Evolutionary conservation across 2,113 vertebrate genomes (phyloP), one percentile per base, ranked within the genome.

Genomic region (Phaethon lepturus): DNA sequence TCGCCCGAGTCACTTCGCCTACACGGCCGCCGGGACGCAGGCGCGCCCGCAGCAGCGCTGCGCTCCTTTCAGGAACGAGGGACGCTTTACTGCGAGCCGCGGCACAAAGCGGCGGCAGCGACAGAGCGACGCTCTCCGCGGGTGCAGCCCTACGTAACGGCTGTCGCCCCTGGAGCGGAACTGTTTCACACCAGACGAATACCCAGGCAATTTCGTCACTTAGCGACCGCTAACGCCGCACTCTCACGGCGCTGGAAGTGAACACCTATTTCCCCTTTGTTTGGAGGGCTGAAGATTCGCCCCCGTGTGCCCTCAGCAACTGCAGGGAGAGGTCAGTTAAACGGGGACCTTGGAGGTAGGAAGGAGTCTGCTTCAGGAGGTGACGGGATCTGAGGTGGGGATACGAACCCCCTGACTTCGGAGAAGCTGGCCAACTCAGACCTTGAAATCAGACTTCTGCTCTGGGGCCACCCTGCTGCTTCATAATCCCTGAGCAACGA

Each of bases 21-120:
- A 29, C 49, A 22, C 42, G 40, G 25, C 3, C 29, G 35, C 26
- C 24, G 1, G 44, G 62, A 3, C 3, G 35, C 31, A 17, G 35
- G 47, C 47, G 22, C 3, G 0, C 1, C 2, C 1, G 10, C 3
- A 19, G 45, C 44, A 59, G 4, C 1, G 15, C 42, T 11, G 42
- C 10, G 44, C n/a, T 55, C 47, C 1, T 4, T 10, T 6, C 7
- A 6, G 55, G 33, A 8, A 3, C 25, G 35, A 4, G 47, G 55
- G 45, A 38, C 8, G 26, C 20, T 1, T 64, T 11, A 10, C n/a
- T n/a, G 25, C 49, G 28, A 26, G 50, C 0, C 47, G 29, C 45
- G 40, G 14, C 55, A 2, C 7, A 8, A 38, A 55, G 45, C 1
- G 19, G 55, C 47, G 50, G 59, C 55, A 24, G 38, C 3, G 0